A percentile compares a stretch with the other conserved stretches of the same genome.
Evolutionary conservation across 2,113 vertebrate species (phyloP).

Genomic region (Uria lomvia): DNA sequence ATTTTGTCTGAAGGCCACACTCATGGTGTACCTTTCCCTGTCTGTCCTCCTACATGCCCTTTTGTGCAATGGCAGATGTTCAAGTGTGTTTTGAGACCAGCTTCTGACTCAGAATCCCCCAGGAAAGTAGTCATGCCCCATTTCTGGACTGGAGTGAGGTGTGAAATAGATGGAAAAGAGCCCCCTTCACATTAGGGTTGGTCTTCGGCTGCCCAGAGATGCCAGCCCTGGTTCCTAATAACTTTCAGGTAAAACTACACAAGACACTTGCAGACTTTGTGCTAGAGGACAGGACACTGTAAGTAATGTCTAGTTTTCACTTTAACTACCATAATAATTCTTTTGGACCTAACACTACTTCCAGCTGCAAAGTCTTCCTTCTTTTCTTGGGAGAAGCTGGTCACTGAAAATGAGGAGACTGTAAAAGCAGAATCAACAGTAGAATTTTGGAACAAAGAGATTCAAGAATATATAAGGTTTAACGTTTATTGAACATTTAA

Average conservation of each 20-base stretch:
- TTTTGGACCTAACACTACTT: not conserved
- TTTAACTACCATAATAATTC: not conserved
- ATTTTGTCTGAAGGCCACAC: not conserved
- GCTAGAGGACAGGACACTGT: not conserved
- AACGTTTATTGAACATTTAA: not conserved
- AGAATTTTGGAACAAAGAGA: not conserved
- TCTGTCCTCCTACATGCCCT: not conserved
- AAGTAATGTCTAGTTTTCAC: not conserved
- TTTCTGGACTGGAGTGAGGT: not conserved
- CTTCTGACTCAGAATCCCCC: not conserved
- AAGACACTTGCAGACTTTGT: not conserved
- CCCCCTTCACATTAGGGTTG: not conserved
- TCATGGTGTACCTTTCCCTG: rapidly evolving
- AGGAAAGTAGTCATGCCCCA: not conserved
- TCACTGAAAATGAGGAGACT: not conserved
- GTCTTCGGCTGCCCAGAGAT: not conserved
- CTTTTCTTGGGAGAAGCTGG: not conserved
- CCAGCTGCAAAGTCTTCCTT: not conserved
- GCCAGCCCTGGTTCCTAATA: not conserved
- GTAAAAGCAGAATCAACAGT: not conserved
- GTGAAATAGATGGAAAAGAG: not conserved
- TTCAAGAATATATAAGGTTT: not conserved
- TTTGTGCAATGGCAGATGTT: not conserved
- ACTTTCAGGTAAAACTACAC: not conserved
- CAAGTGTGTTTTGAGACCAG: not conserved